These are phyloP conservation scores for Bergia sp. DNA, from an alignment of 92 coral and sea anemone species.

Conservation along the genomic window DNA sequence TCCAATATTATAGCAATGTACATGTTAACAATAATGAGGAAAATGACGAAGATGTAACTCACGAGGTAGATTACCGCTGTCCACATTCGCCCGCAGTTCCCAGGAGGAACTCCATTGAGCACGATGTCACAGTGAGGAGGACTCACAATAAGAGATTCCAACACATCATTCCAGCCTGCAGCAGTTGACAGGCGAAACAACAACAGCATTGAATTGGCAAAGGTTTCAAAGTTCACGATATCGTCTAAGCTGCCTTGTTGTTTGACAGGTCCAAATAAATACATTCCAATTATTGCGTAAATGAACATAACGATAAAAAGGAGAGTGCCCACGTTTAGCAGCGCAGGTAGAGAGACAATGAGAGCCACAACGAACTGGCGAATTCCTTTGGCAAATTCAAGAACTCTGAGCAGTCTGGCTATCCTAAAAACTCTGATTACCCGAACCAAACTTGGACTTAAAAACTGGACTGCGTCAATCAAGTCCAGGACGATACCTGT, in stretches of 20 bases:
- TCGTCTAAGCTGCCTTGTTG: constrained; percentile 85
- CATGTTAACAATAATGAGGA: constrained; percentile 89
- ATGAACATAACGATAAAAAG: constrained; percentile 89
- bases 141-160: constrained; percentile 75
- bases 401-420: constrained; percentile 83
- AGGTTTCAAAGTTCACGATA: constrained; percentile 89
- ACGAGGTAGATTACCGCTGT: constrained; percentile 77
- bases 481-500: constrained; percentile 74
- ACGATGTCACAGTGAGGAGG: constrained; percentile 78
- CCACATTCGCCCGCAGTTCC: constrained; percentile 83
- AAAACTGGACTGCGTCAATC: constrained; percentile 58
- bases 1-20: constrained; percentile 92
- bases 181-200: constrained; percentile 87
- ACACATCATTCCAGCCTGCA: constrained; percentile 92
- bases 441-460: constrained; percentile 88
- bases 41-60: constrained; percentile 76
- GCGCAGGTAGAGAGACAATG: constrained; percentile 89
- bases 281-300: constrained; percentile 94
- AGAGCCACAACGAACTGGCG: constrained; percentile 88
- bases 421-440: constrained; percentile 90
- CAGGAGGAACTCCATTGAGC: constrained; percentile 61
- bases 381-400: constrained; percentile 91
- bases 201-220: constrained; percentile 82
- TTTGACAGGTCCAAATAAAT: constrained; percentile 81
- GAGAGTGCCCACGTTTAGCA: constrained; percentile 89